Evolutionary conservation across 1,140 invertebrate species (phyloP), one percentile per base, ranked within the genome.

Genomic region (Tetramorium alpestre): DNA sequence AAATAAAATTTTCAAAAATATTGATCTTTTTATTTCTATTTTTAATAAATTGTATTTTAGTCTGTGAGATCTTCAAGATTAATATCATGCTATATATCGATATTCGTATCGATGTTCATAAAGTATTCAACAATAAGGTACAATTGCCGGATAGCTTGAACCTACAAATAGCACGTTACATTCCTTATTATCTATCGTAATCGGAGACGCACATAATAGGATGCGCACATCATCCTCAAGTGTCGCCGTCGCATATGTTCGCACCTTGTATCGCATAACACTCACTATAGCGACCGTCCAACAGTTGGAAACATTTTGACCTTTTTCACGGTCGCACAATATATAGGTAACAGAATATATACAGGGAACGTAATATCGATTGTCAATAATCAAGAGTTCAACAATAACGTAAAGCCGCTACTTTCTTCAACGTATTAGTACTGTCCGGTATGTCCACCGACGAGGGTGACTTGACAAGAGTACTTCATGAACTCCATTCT

Each of bases 331-430:
- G 87, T 92, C 89, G 13, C 28, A 84, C 13, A n/a, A 78, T 75
- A 84, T 64, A 84, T 89, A 89, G 87, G 70, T 64, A 22, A 22
- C 22, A 22, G 22, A 22, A 22, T 22, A 22, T 33, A 62, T 41
- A 56, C 47, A 77, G 10, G 16, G 47, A 82, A 72, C 80, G 41
- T 72, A 58, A 77, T 95, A 95, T 95, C 88, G 94, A 94, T 95
- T 94, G 93, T 94, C 93, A 94, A 95, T 94, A 95, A 94, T 94
- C 94, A 94, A 93, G 91, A 86, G 90, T 90, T 92, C 88, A 92
- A 92, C 92, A 91, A 92, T 80, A 93, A 92, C 47, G 81, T 89
- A 90, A 91, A 89, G 38, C 41, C 80, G 47, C 18, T 13, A 10
- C 44, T 89, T 86, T 89, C 81, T 86, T 38, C 72, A n/a, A 85